Evolutionary conservation across 2,797 vertebrate species (phyloP).

Genomic region (Siniperca undulata): DNA sequence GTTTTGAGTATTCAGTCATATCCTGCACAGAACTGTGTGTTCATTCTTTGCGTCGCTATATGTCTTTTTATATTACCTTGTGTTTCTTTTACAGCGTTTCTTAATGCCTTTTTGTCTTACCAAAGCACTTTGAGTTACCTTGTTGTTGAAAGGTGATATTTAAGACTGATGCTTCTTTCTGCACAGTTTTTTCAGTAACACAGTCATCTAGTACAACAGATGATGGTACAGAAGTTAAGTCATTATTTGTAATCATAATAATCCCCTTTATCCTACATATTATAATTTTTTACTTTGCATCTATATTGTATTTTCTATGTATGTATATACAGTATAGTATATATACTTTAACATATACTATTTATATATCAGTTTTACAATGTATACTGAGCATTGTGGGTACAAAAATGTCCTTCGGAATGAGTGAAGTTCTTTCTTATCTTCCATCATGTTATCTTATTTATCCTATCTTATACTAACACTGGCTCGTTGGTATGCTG

Average conservation of each 20-base stretch:
- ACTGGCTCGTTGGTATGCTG: not conserved
- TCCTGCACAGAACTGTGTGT: too few relatives aligned
- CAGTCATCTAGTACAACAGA: not conserved
- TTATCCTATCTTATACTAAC: not conserved
- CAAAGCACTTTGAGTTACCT: not conserved
- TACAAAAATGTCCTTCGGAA: not conserved
- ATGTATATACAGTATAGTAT: too few relatives aligned
- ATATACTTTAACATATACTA: not conserved
- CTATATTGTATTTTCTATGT: too few relatives aligned
- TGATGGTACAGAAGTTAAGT: too few relatives aligned
- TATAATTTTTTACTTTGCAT: not conserved
- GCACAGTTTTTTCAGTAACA: not conserved
- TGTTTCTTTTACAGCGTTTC: conserved; percentile 1
- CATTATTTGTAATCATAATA: not conserved
- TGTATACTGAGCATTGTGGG: not conserved
- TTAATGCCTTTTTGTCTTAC: not conserved
- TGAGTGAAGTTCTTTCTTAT: not conserved
- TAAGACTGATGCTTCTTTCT: not conserved
- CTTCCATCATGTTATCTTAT: not conserved
- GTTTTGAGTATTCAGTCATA: not conserved
- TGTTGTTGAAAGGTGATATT: too few relatives aligned
- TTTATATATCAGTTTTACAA: not conserved
- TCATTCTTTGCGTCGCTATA: not conserved
- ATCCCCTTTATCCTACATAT: not conserved
- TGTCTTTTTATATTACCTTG: not conserved